phyloP scores from a whole-genome alignment of 2,797 vertebrate genomes.

The Epinephelus awoara region DNA sequence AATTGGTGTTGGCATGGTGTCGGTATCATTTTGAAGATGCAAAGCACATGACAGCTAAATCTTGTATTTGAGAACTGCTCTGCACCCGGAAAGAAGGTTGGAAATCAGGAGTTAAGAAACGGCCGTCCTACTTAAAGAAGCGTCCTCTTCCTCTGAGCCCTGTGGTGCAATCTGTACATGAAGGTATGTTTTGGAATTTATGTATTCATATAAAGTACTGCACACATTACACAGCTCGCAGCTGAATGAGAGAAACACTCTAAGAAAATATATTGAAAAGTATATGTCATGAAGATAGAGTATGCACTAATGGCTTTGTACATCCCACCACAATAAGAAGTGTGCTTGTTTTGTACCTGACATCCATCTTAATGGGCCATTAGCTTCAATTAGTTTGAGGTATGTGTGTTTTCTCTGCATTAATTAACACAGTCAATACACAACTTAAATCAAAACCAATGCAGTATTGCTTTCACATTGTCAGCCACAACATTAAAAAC shows the following conservation, averaged over 20 bases:
- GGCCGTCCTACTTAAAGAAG: not conserved
- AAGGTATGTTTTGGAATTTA: not conserved
- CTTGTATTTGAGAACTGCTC: not conserved
- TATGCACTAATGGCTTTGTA: constrained; percentile 23
- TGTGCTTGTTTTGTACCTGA: constrained; percentile 23
- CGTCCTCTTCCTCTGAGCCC: constrained; percentile 6
- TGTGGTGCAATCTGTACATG: constrained; percentile 3
- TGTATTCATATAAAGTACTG: not conserved
- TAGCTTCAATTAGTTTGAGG: constrained; percentile 53
- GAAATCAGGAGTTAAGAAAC: not conserved
- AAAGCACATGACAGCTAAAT: constrained; percentile 13
- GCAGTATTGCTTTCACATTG: constrained; percentile 12
- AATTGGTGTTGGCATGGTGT: not conserved
- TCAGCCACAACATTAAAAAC: constrained; percentile 11
- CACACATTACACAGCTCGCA: not conserved
- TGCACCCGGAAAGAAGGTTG: not conserved
- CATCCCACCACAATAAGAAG: constrained; percentile 12
- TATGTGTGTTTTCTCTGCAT: constrained; percentile 31
- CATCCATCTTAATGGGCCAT: constrained; percentile 47
- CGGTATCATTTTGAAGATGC: not conserved
- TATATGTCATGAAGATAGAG: constrained; percentile 10
- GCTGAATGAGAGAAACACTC: not conserved
- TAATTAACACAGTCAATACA: constrained; percentile 36
- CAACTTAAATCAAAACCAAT: constrained; percentile 5
- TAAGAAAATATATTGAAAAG: constrained; percentile 6